Percentiles rank a stretch among this genome's conserved stretches.
Evolutionary conservation across 2,113 vertebrate genomes (phyloP).

Genomic region (Neogobius melanostomus): DNA sequence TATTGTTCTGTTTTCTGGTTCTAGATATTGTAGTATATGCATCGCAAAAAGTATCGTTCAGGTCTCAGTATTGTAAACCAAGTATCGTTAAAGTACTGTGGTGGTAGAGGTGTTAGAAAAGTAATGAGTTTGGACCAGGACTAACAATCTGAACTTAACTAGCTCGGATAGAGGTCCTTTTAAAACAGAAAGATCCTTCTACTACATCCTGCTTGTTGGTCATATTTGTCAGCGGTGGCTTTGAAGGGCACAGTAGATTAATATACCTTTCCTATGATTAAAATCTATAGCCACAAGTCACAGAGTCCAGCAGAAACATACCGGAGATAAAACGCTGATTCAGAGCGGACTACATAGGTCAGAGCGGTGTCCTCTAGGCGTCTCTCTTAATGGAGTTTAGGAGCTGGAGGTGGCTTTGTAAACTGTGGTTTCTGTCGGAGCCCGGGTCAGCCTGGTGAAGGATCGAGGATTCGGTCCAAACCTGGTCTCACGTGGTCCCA

Average conservation of each 20-base stretch:
- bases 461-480: conserved; percentile 58
- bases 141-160: too few relatives aligned
- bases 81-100: too few relatives aligned
- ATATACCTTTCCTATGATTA: not conserved
- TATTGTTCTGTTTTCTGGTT: too few relatives aligned
- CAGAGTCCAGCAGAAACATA: conserved; percentile 16
- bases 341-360: not conserved
- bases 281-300: not conserved
- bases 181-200: too few relatives aligned
- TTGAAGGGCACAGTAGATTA: not conserved
- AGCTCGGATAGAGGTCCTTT: too few relatives aligned
- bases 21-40: too few relatives aligned
- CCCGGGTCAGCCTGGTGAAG: conserved; percentile 49
- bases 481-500: not conserved
- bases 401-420: conserved; percentile 48
- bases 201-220: too few relatives aligned
- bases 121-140: too few relatives aligned
- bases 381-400: conserved; percentile 64
- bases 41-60: too few relatives aligned
- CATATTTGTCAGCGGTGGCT: too few relatives aligned
- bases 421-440: conserved; percentile 56
- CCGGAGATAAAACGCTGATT: conserved; percentile 36
- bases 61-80: too few relatives aligned
- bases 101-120: too few relatives aligned
- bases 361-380: conserved; percentile 41